Conservation (phyloP, 2,888 invertebrate genomes). For the Lochmaea crataegi region DNA sequence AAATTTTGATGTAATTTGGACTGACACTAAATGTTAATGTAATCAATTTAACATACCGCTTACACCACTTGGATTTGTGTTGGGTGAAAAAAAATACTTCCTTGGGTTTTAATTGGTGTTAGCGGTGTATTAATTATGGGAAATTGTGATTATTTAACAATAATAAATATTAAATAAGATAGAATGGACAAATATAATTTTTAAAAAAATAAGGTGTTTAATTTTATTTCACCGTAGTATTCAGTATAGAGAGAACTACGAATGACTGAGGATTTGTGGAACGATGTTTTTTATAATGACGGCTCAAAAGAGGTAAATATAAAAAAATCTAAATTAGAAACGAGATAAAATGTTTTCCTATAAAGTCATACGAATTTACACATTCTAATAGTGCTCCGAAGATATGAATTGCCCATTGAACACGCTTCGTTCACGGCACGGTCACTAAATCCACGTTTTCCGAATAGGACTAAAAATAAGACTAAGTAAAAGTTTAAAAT, state of each 20-base stretch:
- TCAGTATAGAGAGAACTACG: background rate
- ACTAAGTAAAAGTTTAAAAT: too few relatives aligned
- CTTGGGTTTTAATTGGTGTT: background rate
- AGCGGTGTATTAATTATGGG: background rate
- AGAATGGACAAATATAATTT: background rate
- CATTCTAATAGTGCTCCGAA: too few relatives aligned
- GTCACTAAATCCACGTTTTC: too few relatives aligned
- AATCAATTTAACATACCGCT: background rate
- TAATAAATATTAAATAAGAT: background rate
- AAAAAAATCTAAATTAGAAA: too few relatives aligned
- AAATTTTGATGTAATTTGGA: background rate
- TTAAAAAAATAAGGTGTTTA: background rate
- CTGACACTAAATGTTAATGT: background rate
- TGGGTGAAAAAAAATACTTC: background rate
- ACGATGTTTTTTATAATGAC: too few relatives aligned
- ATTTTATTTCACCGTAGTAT: background rate
- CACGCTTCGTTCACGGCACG: too few relatives aligned
- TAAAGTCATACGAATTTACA: too few relatives aligned
- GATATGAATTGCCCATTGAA: too few relatives aligned
- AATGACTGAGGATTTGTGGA: background rate
- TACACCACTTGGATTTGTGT: background rate
- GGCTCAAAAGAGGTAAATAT: too few relatives aligned
- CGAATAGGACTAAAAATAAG: too few relatives aligned
- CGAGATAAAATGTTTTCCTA: too few relatives aligned
- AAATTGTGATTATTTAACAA: background rate